Percentiles rank a stretch among this genome's conserved stretches.
Evolutionary conservation across 2,797 vertebrate genomes (phyloP).

Genomic region (Enteromius paludinosus): DNA sequence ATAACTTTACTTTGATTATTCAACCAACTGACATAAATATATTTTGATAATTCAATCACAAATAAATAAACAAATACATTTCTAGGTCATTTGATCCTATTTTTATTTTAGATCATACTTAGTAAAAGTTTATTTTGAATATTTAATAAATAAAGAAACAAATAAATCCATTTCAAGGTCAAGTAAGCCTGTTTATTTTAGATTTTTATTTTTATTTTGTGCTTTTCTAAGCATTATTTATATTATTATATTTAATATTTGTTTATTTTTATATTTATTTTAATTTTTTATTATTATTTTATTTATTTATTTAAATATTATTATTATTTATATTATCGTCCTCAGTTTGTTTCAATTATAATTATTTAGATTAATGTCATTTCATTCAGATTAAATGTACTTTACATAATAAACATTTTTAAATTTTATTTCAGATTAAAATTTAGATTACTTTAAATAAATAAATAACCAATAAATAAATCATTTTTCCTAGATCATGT

Average conservation of each 20-base stretch:
- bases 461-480: neutral
- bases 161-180: neutral
- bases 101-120: neutral
- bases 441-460: neutral
- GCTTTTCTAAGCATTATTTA: neutral
- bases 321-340: too few relatives aligned
- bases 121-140: neutral
- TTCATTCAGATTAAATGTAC: neutral
- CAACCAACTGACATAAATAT: neutral
- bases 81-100: neutral
- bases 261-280: too few relatives aligned
- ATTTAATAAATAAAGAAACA: neutral
- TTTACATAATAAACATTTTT: neutral
- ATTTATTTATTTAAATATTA: too few relatives aligned
- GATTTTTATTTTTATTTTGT: neutral
- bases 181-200: neutral
- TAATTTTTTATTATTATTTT: too few relatives aligned
- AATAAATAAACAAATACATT: neutral
- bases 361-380: neutral
- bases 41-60: neutral
- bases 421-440: neutral
- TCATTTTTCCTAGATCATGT: neutral
- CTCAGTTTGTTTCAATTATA: neutral
- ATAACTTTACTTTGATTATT: neutral
- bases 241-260: too few relatives aligned